Evolutionary conservation across 2,113 vertebrate genomes (phyloP).

Genomic region (Clupea harengus): DNA sequence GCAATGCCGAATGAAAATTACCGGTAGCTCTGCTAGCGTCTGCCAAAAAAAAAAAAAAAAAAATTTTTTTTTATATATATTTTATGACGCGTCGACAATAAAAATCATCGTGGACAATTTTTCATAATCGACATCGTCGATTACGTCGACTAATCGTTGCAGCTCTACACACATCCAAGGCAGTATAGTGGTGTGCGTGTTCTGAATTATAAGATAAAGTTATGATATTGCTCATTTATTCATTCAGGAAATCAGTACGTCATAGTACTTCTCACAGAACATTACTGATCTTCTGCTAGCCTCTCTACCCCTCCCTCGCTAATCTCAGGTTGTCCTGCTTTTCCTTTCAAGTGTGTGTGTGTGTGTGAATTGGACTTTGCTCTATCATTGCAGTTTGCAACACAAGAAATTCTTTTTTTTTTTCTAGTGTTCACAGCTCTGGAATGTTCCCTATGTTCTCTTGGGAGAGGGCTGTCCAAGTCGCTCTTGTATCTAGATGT

Average conservation of each 20-base stretch:
- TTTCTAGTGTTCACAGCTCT: neutral
- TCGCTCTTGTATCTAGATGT: neutral
- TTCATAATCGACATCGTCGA: too few relatives aligned
- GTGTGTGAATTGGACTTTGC: slow-evolving; percentile 10
- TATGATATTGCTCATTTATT: neutral
- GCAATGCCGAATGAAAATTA: too few relatives aligned
- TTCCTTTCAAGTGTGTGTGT: neutral
- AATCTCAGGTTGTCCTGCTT: neutral
- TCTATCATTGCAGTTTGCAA: neutral
- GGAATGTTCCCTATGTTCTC: neutral
- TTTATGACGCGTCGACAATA: too few relatives aligned
- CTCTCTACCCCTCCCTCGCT: neutral
- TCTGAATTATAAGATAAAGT: neutral
- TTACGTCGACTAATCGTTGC: too few relatives aligned
- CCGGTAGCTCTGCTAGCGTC: too few relatives aligned
- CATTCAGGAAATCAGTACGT: neutral
- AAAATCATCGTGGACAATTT: too few relatives aligned
- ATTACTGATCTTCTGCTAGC: neutral
- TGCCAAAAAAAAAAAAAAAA: too few relatives aligned
- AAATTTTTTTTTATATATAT: too few relatives aligned
- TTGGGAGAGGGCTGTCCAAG: neutral
- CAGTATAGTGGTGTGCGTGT: neutral
- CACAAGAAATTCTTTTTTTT: neutral
- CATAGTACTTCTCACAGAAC: neutral
- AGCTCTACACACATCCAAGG: neutral